These are phyloP conservation scores for Diplodus sargus DNA, from an alignment of 2,797 vertebrate genomes.

Conservation along the genomic window DNA sequence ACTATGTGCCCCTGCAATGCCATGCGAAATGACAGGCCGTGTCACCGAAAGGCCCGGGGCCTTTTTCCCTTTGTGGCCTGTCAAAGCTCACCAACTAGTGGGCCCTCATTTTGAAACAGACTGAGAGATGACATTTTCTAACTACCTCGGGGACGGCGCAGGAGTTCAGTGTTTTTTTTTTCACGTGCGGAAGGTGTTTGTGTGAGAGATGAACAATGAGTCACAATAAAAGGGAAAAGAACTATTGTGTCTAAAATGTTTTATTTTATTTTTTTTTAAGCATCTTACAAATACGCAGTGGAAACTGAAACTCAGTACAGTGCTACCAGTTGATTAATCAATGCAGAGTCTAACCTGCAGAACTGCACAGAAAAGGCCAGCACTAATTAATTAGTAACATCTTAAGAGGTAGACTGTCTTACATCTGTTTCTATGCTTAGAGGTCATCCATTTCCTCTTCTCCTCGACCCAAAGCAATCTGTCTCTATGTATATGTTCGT, in stretches of 20 bases:
- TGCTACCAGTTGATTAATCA: constrained; percentile 24
- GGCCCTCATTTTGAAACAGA: constrained; percentile 83
- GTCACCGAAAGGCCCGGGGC: constrained; percentile 83
- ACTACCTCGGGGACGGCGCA: constrained; percentile 76
- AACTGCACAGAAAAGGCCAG: constrained; percentile 46
- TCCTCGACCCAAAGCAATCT: constrained; percentile 75
- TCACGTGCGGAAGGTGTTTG: constrained; percentile 64
- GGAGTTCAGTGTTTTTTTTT: constrained; percentile 63
- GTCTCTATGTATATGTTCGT: constrained; percentile 49
- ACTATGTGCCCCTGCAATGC: constrained; percentile 81
- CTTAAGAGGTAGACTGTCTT: constrained; percentile 58
- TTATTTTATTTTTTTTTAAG: background rate
- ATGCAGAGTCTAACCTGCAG: constrained; percentile 39
- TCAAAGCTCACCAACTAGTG: constrained; percentile 83
- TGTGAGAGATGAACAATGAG: constrained; percentile 15
- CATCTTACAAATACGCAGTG: background rate
- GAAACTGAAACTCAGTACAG: background rate
- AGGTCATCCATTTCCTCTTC: constrained; percentile 54
- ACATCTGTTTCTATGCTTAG: constrained; percentile 71
- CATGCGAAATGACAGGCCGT: constrained; percentile 88
- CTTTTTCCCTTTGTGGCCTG: constrained; percentile 84
- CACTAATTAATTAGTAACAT: constrained; percentile 71
- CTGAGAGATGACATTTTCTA: constrained; percentile 83
- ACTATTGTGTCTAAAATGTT: constrained; percentile 7
- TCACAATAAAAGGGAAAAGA: constrained; percentile 13